Evolutionary conservation across 2,797 vertebrate species (phyloP).

Genomic region (Lophius americanus): DNA sequence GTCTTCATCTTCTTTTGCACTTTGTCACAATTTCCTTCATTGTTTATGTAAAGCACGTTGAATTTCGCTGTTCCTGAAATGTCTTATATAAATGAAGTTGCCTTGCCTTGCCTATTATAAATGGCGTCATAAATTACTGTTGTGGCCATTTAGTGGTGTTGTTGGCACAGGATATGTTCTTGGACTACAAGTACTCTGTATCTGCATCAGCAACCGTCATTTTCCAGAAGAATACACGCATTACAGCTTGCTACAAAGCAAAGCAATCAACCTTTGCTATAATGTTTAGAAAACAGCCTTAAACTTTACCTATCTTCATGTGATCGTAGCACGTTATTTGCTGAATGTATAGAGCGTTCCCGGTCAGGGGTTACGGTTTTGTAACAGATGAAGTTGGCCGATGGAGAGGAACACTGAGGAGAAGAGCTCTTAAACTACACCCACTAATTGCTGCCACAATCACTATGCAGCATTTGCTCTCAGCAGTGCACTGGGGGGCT

Average conservation of each 20-base stretch:
- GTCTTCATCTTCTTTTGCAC: not conserved
- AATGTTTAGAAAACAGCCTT: constrained; percentile 23
- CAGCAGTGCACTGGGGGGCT: not conserved
- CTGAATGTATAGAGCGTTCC: constrained; percentile 23
- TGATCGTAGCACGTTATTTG: constrained; percentile 15
- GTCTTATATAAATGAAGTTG: too few species aligned
- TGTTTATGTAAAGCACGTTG: too few species aligned
- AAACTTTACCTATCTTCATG: constrained; percentile 22
- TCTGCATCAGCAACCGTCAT: too few species aligned
- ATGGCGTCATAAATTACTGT: too few species aligned
- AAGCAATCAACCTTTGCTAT: constrained; percentile 37
- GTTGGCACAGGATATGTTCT: too few species aligned
- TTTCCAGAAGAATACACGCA: constrained; percentile 6
- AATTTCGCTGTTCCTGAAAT: too few species aligned
- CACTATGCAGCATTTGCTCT: not conserved
- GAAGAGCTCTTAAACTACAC: constrained; percentile 19
- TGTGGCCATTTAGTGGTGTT: too few species aligned
- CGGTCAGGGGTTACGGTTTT: constrained; percentile 21
- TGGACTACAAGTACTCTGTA: too few species aligned
- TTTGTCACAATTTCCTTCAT: too few species aligned
- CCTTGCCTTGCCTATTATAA: too few species aligned
- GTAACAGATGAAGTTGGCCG: constrained; percentile 18
- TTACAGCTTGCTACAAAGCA: constrained; percentile 34
- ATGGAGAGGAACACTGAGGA: constrained; percentile 8
- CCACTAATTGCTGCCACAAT: constrained; percentile 1